These are phyloP conservation scores for Macquaria ambigua DNA, from an alignment of 2,113 vertebrate species.

Conservation along the genomic window DNA sequence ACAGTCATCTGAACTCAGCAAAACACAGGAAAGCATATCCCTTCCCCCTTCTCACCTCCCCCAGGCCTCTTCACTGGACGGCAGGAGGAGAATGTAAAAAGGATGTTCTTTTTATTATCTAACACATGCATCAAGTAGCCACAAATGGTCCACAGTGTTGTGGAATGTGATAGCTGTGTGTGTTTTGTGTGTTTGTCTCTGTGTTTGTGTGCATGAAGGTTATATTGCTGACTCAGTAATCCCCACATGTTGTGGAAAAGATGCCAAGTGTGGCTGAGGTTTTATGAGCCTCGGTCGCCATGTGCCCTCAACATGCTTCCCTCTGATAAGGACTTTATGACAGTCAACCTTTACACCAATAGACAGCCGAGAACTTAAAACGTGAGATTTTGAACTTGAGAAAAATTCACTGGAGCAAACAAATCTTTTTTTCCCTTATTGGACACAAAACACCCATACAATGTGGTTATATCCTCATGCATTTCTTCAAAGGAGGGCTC, in stretches of 20 bases:
- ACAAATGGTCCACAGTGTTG: conserved; percentile 37
- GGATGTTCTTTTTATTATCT: conserved; percentile 74
- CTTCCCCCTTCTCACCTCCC: conserved; percentile 53
- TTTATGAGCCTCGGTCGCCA: conserved; percentile 55
- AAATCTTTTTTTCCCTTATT: background rate
- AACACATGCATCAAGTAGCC: conserved; percentile 63
- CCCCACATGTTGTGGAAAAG: conserved; percentile 46
- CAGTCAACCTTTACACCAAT: conserved; percentile 37
- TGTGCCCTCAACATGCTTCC: conserved; percentile 64
- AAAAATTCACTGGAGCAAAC: background rate
- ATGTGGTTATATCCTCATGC: background rate
- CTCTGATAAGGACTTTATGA: conserved; percentile 69
- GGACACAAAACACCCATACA: background rate
- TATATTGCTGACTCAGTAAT: conserved; percentile 37
- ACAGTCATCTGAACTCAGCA: conserved; percentile 85
- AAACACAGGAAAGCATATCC: conserved; percentile 73
- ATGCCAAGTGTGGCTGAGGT: conserved; percentile 32
- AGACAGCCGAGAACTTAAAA: background rate
- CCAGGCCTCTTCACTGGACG: conserved; percentile 44
- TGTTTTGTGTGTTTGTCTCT: conserved; percentile 22
- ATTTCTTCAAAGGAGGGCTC: background rate
- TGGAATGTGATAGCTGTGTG: conserved; percentile 16
- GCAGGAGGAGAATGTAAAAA: conserved; percentile 56
- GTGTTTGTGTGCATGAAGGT: conserved; percentile 6
- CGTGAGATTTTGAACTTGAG: too few relatives aligned